Evolutionary conservation across 2,888 invertebrate species (phyloP).

Genomic region (Callinectes sapidus): DNA sequence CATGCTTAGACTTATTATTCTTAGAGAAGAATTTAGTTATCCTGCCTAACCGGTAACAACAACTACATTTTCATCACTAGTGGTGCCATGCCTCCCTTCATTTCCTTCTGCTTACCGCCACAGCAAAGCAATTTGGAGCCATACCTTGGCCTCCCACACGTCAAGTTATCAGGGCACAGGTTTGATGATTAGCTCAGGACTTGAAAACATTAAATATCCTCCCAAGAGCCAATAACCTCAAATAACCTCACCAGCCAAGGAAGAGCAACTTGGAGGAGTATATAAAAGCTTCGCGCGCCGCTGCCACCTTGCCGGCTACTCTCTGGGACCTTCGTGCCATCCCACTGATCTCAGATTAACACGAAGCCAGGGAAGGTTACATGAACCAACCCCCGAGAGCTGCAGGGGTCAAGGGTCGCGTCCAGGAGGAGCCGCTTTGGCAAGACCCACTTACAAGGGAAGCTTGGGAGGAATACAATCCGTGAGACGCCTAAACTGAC

Average conservation of each 20-base stretch:
- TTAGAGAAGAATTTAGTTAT: background rate
- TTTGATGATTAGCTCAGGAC: background rate
- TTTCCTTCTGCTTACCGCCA: background rate
- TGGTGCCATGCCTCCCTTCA: background rate
- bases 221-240: slow-evolving; percentile 32
- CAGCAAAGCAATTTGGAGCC: background rate
- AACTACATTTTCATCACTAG: background rate
- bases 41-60: background rate
- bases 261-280: slow-evolving; percentile 3
- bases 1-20: background rate
- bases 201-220: background rate
- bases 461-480: background rate
- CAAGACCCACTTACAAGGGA: slow-evolving; percentile 38
- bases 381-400: slow-evolving; percentile 46
- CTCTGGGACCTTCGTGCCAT: slow-evolving; percentile 26
- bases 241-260: background rate
- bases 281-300: background rate
- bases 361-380: slow-evolving; percentile 41
- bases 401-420: slow-evolving; percentile 34
- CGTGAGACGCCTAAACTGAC: slow-evolving; percentile 22
- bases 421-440: slow-evolving; percentile 29
- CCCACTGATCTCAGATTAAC: slow-evolving; percentile 40
- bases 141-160: background rate
- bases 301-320: slow-evolving; percentile 17
- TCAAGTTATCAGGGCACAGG: background rate